Conservation (phyloP, 2,888 invertebrate genomes). For the Dryocosmus kuriphilus region DNA sequence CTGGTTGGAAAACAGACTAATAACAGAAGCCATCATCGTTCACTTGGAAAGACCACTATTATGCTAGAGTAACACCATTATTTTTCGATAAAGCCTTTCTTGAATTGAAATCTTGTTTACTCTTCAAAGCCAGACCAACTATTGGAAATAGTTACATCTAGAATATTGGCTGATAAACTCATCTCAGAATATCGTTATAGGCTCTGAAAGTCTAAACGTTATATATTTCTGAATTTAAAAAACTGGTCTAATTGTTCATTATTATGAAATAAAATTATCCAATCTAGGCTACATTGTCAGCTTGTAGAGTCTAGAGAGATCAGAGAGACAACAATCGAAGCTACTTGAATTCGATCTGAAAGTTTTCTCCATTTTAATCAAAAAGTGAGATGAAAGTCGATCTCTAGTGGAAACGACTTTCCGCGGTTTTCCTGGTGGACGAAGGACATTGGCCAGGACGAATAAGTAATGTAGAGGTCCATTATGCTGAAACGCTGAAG, state of each 20-base stretch:
- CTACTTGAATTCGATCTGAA: background rate
- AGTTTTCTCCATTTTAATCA: slow-evolving; percentile 14
- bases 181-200: background rate
- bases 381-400: slow-evolving; percentile 33
- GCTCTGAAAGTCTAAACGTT: background rate
- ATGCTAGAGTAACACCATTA: slow-evolving; percentile 14
- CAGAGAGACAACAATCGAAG: too few species aligned
- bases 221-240: background rate
- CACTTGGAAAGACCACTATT: background rate
- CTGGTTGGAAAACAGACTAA: slow-evolving; percentile 32
- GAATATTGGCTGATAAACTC: background rate
- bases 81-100: slow-evolving; percentile 10
- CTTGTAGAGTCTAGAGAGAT: too few species aligned
- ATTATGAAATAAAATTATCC: too few species aligned
- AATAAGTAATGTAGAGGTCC: slow-evolving; percentile 77
- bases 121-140: background rate
- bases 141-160: background rate
- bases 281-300: too few species aligned
- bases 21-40: slow-evolving; percentile 16
- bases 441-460: slow-evolving; percentile 72
- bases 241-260: too few species aligned
- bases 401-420: slow-evolving; percentile 47
- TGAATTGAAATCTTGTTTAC: background rate
- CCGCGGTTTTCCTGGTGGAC: slow-evolving; percentile 54
- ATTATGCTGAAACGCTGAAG: slow-evolving; percentile 77